Base-by-base conservation (phyloP, 1,140 invertebrate genomes). In the Conus ventricosus region DNA sequence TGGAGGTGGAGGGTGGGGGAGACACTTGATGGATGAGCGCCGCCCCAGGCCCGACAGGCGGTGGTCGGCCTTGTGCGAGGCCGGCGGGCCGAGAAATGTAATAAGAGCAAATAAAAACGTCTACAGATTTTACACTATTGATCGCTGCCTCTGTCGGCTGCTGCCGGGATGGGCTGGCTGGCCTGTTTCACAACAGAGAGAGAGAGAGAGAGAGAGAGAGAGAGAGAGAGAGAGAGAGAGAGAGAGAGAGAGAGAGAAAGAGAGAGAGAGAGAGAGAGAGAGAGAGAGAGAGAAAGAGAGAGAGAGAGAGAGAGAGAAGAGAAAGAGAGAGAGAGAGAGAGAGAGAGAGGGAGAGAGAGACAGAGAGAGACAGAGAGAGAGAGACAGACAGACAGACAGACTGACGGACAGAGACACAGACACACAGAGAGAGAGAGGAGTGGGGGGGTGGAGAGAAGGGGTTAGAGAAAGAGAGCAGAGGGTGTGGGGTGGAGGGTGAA, bases 91-190 rank as follows among this genome's bases (percentile, higher is more conserved):
- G 80, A 81, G 51, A 81, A 81, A 81, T 81, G 80, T 81, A 81
- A 81, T 81, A 54, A 81, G 80, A 81, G 80, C 80, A 81, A 81
- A 81, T 81, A 81, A 81, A 81, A 81, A 81, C 80, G 80, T 81
- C 80, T 81, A 81, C 80, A 81, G 80, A 81, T 81, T 81, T 81
- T 81, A 81, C 80, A 51, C 51, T 81, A 81, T 81, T 54, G 80
- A 81, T 81, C 80, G 80, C 7, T 51, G 80, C 7, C 57, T 11
- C 8, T 8, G 67, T 6, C n/a, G n/a, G 76, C 11, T 78, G 76
- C n/a, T 78, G 25, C 20, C 57, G 1, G 57, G 57, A 39, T 39
- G 39, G 39, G 39, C 39, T 39, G 39, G 39, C 39, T 39, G 39
- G 39, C 39, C 3, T 0, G 1, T 15, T 60, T 60, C 8, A 60